Base-by-base conservation (phyloP, 2,888 invertebrate genomes). In the Eupithecia inturbata region DNA sequence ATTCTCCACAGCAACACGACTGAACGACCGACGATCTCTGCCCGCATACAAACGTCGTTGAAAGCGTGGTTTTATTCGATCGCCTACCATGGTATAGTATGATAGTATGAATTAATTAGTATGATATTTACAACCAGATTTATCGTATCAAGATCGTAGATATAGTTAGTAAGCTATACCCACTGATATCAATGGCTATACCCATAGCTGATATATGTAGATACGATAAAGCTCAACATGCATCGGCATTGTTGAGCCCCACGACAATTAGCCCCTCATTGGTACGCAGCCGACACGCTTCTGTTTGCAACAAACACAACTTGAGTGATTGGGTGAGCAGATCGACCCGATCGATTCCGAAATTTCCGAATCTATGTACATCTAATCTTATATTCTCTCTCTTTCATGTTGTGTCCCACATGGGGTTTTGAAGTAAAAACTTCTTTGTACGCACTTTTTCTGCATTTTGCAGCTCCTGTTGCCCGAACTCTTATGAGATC, bases 261-360 rank as follows among this genome's bases (percentile, higher is more conserved):
- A 39, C 60, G 76, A 83, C 82, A 85, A 86, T 86, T 86, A 86
- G 82, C 78, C 79, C 81, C 82, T 84, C 85, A 86, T 86, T 86
- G 84, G 85, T 86, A 86, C 80, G 85, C 86, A 75, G 74, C 71
- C 72, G 71, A 76, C n/a, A n/a, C 77, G 79, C 79, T 77, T 84
- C 74, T 79, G 83, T 85, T 86, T 85, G 80, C 81, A 75, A 80
- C 81, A 84, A 85, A 85, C 85, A 84, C 81, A 82, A 78, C 78
- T 78, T 76, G 77, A 77, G 74, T 76, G 79, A 76, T 72, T 76
- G 79, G 78, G 80, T 68, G 64, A 75, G 70, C 68, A 66, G 63
- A 36, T 45, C 70, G 70, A 64, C 10, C 60, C 63, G 22, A 4
- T 64, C 63, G 63, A 64, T 36, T 33, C 33, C 60, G 10, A 19